Percentiles rank a stretch among this genome's conserved stretches.
Evolutionary conservation across 2,888 invertebrate species (phyloP).

Genomic region (Campopleginae sp.): DNA sequence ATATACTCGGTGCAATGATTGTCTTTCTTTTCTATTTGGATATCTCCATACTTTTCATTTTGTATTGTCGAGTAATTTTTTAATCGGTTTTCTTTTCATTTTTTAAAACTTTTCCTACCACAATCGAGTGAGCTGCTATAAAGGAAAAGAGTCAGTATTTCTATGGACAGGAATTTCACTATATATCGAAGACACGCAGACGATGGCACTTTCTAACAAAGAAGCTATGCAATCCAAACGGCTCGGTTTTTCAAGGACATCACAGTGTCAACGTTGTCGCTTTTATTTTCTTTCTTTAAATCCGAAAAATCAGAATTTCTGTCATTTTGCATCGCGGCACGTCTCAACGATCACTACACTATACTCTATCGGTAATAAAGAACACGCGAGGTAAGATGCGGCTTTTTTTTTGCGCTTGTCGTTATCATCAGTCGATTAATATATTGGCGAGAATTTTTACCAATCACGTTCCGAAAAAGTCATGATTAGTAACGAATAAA

Average conservation of each 20-base stretch:
- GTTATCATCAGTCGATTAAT: slow-evolving; percentile 1
- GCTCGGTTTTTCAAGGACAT: not conserved
- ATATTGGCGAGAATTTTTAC: slow-evolving; percentile 24
- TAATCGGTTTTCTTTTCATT: slow-evolving; percentile 45
- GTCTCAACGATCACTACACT: not conserved
- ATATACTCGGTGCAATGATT: slow-evolving; percentile 72
- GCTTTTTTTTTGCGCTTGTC: not conserved
- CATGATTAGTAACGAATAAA: slow-evolving; percentile 14
- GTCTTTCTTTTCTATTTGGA: slow-evolving; percentile 32
- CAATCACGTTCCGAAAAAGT: slow-evolving; percentile 20
- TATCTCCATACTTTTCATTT: slow-evolving; percentile 51
- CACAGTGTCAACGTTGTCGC: not conserved
- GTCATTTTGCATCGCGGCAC: not conserved
- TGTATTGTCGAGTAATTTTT: slow-evolving; percentile 52
- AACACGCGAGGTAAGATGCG: not conserved
- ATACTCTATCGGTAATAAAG: slow-evolving; percentile 59
- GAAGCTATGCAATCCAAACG: slow-evolving; percentile 22
- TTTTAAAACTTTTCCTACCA: slow-evolving; percentile 73
- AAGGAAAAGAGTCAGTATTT: slow-evolving; percentile 68
- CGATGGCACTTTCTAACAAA: slow-evolving; percentile 27
- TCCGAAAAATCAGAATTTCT: not conserved
- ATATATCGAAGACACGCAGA: slow-evolving; percentile 32
- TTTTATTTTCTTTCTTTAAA: not conserved
- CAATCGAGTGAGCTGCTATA: slow-evolving; percentile 72
- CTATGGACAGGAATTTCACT: slow-evolving; percentile 54